These are phyloP conservation scores for Bimastos eiseni DNA, from an alignment of 2,888 invertebrate genomes.

Conservation along the genomic window DNA sequence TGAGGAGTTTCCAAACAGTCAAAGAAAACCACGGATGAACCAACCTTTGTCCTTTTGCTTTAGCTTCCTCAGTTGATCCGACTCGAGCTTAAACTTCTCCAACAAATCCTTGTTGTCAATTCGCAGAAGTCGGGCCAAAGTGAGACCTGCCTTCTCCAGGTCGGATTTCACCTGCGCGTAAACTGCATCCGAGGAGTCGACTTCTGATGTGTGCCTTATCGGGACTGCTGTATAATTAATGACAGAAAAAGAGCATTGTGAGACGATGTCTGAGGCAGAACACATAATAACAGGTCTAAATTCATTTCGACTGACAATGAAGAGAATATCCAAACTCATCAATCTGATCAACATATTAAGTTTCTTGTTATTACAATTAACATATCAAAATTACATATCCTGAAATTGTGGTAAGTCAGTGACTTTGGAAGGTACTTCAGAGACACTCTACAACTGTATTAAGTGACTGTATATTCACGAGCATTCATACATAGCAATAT, in stretches of 20 bases:
- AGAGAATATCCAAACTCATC: too few species aligned
- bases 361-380: too few species aligned
- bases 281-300: neutral
- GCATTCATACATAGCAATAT: too few species aligned
- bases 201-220: slow-evolving; percentile 9
- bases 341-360: too few species aligned
- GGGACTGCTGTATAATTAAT: neutral
- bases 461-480: too few species aligned
- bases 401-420: too few species aligned
- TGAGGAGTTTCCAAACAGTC: too few species aligned
- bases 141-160: neutral
- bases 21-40: neutral
- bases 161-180: neutral
- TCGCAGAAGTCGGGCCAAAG: neutral
- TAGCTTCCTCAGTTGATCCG: slow-evolving; percentile 3
- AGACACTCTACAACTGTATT: too few species aligned
- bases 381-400: too few species aligned
- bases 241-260: neutral
- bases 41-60: slow-evolving; percentile 14
- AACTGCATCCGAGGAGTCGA: neutral
- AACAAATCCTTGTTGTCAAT: neutral
- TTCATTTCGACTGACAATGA: too few species aligned
- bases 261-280: neutral
- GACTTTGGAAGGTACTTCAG: too few species aligned
- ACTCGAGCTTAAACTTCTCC: slow-evolving; percentile 18